Evolutionary conservation across 2,888 invertebrate species (phyloP), one percentile per base, ranked within the genome.

Genomic region (Drosophila bunnanda): DNA sequence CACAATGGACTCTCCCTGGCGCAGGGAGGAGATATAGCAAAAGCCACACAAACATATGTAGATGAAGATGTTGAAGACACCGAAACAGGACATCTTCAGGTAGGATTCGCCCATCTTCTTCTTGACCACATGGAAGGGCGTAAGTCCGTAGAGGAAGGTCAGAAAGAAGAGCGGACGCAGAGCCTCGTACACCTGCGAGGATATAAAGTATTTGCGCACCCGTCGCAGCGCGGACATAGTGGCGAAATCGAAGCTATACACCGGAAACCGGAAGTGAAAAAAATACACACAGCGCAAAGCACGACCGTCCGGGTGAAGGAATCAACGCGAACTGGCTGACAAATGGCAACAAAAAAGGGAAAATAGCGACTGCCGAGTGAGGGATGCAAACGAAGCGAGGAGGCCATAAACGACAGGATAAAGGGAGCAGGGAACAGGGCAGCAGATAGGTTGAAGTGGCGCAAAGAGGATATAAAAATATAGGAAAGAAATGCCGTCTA

Each of bases 161-260:
- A 91, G 58, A 13, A 89, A 88, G 30, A 92, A 82, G 4, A 92
- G 57, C 0, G 92, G 92, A 54, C 87, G 87, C 38, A 92, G 68
- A 13, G 92, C 89, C 61, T 92, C 91, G 70, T 89, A 91, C n/a
- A 91, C 91, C 75, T 91, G 91, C 64, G 88, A 78, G 15, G 91
- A 90, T 64, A 91, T 85, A 25, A 91, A 90, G 67, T 89, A 89
- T 75, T 90, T 88, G 22, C 91, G 91, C 67, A 89, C 83, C 32
- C 85, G 82, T 25, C 65, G 79, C 38, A 90, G 46, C 30, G 79
- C 71, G 12, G 88, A 77, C 73, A 89, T 70, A 39, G 15, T 34
- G 32, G n/a, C 34, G 20, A 15, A 25, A 22, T 61, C 44, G 36
- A 46, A 39, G 12, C 50, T 28, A 50, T 65, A 34, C 12, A 66